Evolutionary conservation across 2,888 invertebrate species (phyloP).

Genomic region (Platycnemis pennipes): DNA sequence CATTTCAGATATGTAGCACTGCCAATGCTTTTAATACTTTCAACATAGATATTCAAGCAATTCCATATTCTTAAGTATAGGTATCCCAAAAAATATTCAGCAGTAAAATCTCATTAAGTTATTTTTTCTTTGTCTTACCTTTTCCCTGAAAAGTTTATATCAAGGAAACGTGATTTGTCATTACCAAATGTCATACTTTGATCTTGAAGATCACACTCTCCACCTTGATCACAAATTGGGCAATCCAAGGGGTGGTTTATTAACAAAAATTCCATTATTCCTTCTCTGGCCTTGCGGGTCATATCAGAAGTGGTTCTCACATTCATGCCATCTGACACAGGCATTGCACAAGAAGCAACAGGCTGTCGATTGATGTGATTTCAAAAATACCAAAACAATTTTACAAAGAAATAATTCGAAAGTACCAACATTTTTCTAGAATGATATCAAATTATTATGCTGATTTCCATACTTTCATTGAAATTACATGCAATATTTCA

Average conservation of each 20-base stretch:
- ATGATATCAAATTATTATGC: no score
- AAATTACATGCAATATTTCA: no score
- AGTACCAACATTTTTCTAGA: background rate
- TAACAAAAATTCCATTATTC: conserved; percentile 72
- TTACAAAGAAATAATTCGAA: background rate
- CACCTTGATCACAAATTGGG: conserved; percentile 77
- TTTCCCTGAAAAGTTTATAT: conserved; percentile 95
- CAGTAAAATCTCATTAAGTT: background rate
- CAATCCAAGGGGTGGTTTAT: conserved; percentile 73
- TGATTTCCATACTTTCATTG: no score
- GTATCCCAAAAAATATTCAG: background rate
- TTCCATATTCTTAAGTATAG: background rate
- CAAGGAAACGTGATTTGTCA: conserved; percentile 95
- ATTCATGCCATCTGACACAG: conserved; percentile 71
- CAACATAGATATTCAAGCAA: background rate
- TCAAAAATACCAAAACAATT: background rate
- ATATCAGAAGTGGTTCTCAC: conserved; percentile 71
- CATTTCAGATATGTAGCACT: background rate
- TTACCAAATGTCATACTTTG: conserved; percentile 99
- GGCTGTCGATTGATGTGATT: conserved; percentile 65
- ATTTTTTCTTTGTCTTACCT: conserved; percentile 80
- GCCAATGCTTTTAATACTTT: no score
- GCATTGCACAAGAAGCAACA: conserved; percentile 72
- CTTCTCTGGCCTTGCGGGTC: conserved; percentile 72
- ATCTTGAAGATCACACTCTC: conserved; percentile 96